phyloP scores from a whole-genome alignment of 2,113 vertebrate genomes.

The Tachycineta bicolor region DNA sequence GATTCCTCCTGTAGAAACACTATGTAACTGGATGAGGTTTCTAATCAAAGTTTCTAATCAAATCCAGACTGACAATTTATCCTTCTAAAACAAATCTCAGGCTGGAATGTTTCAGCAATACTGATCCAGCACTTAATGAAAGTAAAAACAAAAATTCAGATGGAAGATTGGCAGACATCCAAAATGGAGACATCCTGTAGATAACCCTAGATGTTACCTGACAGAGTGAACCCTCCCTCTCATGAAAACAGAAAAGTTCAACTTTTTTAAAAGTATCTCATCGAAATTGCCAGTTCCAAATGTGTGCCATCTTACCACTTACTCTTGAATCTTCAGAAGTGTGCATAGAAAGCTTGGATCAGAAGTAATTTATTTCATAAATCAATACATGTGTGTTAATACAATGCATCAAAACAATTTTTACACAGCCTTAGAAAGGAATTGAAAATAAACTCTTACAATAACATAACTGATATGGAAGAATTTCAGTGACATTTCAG shows the following conservation, averaged over 20 bases:
- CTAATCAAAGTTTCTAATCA: background rate
- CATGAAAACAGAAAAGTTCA: background rate
- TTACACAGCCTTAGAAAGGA: background rate
- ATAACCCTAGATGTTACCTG: background rate
- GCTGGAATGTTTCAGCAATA: background rate
- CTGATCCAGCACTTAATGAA: background rate
- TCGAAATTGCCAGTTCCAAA: background rate
- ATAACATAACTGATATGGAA: background rate
- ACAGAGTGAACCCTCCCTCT: background rate
- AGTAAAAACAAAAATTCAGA: background rate
- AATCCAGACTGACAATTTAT: background rate
- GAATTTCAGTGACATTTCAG: background rate
- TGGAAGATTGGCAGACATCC: background rate
- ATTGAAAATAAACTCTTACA: background rate
- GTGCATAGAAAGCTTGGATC: background rate
- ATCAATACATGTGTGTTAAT: background rate
- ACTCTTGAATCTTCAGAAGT: background rate
- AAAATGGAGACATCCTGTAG: background rate
- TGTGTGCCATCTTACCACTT: background rate
- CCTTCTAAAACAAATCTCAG: background rate
- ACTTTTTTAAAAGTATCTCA: background rate
- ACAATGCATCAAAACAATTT: background rate
- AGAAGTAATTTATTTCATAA: background rate
- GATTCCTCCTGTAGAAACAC: background rate
- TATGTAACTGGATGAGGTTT: background rate